Conservation (phyloP, 1,140 invertebrate genomes). For the Drosophila nigromelanica region DNA sequence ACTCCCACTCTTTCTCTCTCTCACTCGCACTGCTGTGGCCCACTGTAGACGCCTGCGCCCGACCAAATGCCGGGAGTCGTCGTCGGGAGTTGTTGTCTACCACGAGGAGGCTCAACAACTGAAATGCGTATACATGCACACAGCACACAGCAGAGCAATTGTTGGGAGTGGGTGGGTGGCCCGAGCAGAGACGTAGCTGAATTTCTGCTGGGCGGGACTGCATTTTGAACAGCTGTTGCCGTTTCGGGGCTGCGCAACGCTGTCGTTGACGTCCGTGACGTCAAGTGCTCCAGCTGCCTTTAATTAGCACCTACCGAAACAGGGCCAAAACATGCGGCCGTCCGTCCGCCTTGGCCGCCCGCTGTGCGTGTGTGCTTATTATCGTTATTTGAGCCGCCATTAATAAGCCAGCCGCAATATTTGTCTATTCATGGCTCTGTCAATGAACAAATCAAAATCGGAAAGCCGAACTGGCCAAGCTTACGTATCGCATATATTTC, state of each 20-base stretch:
- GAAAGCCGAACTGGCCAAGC: slow-evolving; percentile 38
- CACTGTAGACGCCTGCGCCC: slow-evolving; percentile 44
- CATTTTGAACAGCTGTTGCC: slow-evolving; percentile 68
- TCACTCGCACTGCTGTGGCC: not conserved
- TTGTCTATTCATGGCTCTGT: slow-evolving; percentile 61
- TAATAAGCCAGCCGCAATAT: slow-evolving; percentile 73
- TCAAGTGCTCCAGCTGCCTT: slow-evolving; percentile 49
- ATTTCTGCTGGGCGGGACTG: slow-evolving; percentile 45
- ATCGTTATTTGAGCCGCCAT: slow-evolving; percentile 56
- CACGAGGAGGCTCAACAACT: slow-evolving; percentile 67
- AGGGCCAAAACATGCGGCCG: slow-evolving; percentile 11
- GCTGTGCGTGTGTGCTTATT: slow-evolving; percentile 45
- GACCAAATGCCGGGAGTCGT: slow-evolving; percentile 50
- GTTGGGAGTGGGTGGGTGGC: not conserved
- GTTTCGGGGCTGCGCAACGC: not conserved
- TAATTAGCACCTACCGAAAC: slow-evolving; percentile 51
- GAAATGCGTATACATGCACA: slow-evolving; percentile 56
- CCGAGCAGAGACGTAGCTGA: not conserved
- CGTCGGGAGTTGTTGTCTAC: slow-evolving; percentile 5
- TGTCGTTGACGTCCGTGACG: slow-evolving; percentile 42
- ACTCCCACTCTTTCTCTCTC: slow-evolving; percentile 5
- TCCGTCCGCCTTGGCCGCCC: slow-evolving; percentile 24
- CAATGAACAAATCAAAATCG: slow-evolving; percentile 40
- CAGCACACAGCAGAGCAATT: not conserved
- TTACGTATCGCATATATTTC: slow-evolving; percentile 25